These are phyloP conservation scores for Pogonomyrmex barbatus DNA, from an alignment of 1,140 invertebrate genomes.

Conservation along the genomic window DNA sequence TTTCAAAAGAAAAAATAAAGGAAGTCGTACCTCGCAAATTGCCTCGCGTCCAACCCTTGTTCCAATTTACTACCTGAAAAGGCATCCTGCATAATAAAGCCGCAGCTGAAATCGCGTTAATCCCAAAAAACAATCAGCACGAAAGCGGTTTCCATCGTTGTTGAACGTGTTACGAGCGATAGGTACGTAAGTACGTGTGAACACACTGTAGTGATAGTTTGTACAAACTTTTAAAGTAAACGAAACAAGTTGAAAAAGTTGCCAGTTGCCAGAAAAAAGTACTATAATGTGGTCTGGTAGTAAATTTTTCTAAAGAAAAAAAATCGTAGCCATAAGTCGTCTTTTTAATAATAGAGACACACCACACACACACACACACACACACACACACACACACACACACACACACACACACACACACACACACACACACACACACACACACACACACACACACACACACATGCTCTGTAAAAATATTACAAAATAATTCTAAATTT, in stretches of 20 bases:
- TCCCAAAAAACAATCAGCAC: constrained; percentile 60
- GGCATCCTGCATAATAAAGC: constrained; percentile 51
- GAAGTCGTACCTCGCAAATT: constrained; percentile 34
- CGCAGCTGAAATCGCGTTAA: constrained; percentile 55
- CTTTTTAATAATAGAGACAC: not conserved
- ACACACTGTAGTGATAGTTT: constrained; percentile 36
- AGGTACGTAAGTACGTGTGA: constrained; percentile 45
- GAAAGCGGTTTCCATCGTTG: constrained; percentile 39
- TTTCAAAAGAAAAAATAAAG: constrained; percentile 17
- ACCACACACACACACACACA: not conserved
- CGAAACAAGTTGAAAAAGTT: constrained; percentile 41
- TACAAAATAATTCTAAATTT: not conserved
- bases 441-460: not conserved
- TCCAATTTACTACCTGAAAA: constrained; percentile 55
- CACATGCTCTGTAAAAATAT: not conserved
- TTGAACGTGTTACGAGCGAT: constrained; percentile 40
- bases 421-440: not conserved
- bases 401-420: not conserved
- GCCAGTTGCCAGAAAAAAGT: constrained; percentile 21
- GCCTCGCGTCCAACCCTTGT: constrained; percentile 22
- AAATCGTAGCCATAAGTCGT: not conserved
- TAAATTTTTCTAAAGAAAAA: constrained; percentile 1
- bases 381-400: not conserved
- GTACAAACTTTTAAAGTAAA: constrained; percentile 57
- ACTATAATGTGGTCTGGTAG: not conserved